These are phyloP conservation scores for Pseudochaenichthys georgianus DNA, from an alignment of 2,797 vertebrate species.

Conservation along the genomic window DNA sequence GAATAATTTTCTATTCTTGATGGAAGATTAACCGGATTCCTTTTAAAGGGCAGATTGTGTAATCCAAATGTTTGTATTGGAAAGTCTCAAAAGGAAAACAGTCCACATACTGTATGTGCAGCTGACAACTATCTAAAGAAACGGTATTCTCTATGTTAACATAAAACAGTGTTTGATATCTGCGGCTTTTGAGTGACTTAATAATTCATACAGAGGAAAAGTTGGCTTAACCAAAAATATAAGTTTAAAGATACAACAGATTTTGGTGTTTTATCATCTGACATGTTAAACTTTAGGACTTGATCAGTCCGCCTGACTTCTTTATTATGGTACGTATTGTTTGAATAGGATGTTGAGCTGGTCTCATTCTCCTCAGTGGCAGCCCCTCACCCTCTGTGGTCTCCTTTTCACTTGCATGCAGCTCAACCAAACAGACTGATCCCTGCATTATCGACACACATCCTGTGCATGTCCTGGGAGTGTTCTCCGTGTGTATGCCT, in stretches of 20 bases:
- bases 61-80: not conserved
- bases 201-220: conserved; percentile 37
- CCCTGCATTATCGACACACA: conserved; percentile 91
- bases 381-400: conserved; percentile 54
- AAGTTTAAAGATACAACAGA: conserved; percentile 8
- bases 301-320: conserved; percentile 17
- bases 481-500: conserved; percentile 82
- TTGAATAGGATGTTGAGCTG: conserved; percentile 50
- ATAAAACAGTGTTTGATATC: conserved; percentile 32
- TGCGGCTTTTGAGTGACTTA: conserved; percentile 33
- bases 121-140: conserved; percentile 10
- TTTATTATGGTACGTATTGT: conserved; percentile 37
- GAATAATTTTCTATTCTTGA: not conserved
- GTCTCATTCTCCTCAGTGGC: conserved; percentile 54
- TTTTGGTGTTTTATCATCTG: conserved; percentile 16
- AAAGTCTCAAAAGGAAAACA: conserved; percentile 5
- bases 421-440: conserved; percentile 88
- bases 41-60: no score
- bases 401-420: conserved; percentile 89
- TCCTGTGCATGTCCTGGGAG: conserved; percentile 91
- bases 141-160: conserved; percentile 16
- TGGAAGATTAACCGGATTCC: no score
- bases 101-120: not conserved
- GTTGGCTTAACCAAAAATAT: conserved; percentile 25
- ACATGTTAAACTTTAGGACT: conserved; percentile 7